Evolutionary conservation across 2,888 invertebrate species (phyloP).

Genomic region (Protonemura montana): DNA sequence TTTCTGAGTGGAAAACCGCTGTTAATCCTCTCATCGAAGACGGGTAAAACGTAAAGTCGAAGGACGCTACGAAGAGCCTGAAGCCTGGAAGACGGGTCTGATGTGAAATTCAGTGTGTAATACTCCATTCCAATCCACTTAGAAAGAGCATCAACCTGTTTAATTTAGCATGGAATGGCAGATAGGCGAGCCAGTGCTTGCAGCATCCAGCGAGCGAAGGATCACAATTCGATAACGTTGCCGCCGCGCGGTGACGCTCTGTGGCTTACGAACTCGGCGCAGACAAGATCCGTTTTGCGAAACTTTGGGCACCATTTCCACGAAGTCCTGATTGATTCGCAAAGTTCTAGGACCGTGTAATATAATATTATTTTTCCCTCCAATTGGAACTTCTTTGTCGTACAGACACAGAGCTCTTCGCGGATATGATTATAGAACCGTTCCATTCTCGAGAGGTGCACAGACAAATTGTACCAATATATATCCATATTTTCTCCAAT

Average conservation of each 20-base stretch:
- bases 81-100: constrained; percentile 37
- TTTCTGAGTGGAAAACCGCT: neutral
- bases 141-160: constrained; percentile 45
- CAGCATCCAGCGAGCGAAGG: neutral
- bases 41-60: neutral
- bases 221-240: constrained; percentile 30
- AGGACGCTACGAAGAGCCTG: neutral
- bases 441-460: neutral
- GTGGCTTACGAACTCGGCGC: no score
- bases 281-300: no score
- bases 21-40: neutral
- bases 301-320: no score
- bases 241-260: neutral
- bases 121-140: constrained; percentile 47
- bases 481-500: constrained; percentile 5
- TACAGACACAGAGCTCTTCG: neutral
- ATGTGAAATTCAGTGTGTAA: constrained; percentile 46
- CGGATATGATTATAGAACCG: neutral
- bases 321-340: neutral
- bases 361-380: neutral
- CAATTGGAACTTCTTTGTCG: neutral
- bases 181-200: neutral
- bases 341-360: neutral
- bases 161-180: constrained; percentile 42
- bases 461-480: constrained; percentile 19